Conservation (phyloP, 2,113 vertebrate genomes). For the Zeus faber region DNA sequence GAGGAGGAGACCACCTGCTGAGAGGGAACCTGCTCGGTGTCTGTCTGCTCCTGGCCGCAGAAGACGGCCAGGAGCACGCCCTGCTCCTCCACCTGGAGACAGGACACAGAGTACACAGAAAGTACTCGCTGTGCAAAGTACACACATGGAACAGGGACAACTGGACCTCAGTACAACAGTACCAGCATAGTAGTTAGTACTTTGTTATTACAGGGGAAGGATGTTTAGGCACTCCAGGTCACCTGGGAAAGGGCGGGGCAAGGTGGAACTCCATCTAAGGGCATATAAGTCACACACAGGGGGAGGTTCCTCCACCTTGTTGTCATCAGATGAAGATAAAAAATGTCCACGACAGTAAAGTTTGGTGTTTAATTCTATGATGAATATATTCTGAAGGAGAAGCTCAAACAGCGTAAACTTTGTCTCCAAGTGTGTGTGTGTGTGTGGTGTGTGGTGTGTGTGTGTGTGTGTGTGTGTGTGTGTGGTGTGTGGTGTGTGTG, state of each 20-base stretch:
- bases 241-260: no score
- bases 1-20: constrained; percentile 79
- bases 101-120: neutral
- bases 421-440: constrained; percentile 6
- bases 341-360: no score
- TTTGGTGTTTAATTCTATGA: no score
- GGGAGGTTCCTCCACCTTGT: no score
- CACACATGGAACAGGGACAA: neutral
- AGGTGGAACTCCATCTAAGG: no score
- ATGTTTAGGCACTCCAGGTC: no score
- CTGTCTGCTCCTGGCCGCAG: constrained; percentile 85
- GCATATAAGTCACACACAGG: no score
- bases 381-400: no score
- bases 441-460: neutral
- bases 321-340: no score
- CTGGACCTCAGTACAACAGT: neutral
- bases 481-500: neutral
- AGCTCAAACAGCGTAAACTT: neutral
- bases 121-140: neutral
- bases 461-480: neutral
- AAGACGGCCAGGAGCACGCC: constrained; percentile 83
- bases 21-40: constrained; percentile 86
- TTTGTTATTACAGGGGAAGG: no score
- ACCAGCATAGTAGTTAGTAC: neutral
- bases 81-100: constrained; percentile 81